Evolutionary conservation across 2,888 invertebrate species (phyloP).

Genomic region (Netelia inedita): DNA sequence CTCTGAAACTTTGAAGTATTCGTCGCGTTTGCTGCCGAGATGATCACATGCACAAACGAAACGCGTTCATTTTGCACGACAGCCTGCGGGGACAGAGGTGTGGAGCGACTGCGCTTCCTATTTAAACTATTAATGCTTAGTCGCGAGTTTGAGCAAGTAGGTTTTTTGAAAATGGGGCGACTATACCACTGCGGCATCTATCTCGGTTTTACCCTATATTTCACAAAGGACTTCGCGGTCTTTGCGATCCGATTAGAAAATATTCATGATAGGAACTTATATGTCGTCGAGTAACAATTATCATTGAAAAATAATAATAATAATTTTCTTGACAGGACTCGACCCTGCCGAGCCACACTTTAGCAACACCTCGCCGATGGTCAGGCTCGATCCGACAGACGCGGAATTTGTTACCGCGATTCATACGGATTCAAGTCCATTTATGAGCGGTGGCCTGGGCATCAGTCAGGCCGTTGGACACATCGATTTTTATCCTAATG

Average conservation of each 20-base stretch:
- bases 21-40: too few species aligned
- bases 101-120: too few species aligned
- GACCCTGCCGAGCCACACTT: constrained; percentile 98
- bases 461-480: constrained; percentile 94
- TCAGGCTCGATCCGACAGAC: constrained; percentile 94
- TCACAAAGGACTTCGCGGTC: background rate
- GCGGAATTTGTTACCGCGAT: constrained; percentile 96
- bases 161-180: too few species aligned
- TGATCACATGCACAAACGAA: too few species aligned
- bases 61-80: too few species aligned
- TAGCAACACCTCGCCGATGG: constrained; percentile 91
- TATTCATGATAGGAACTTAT: background rate
- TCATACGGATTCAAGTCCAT: constrained; percentile 94
- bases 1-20: too few species aligned
- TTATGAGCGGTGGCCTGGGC: constrained; percentile 92
- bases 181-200: too few species aligned
- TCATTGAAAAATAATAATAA: background rate
- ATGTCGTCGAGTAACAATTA: too few species aligned
- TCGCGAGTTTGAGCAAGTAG: too few species aligned
- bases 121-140: too few species aligned
- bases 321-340: constrained; percentile 85
- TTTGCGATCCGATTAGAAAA: background rate
- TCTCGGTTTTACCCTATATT: too few species aligned
- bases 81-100: too few species aligned
- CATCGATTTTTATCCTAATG: constrained; percentile 97